Base-by-base conservation (phyloP, 2,797 vertebrate species). In the Nyctibius grandis region DNA sequence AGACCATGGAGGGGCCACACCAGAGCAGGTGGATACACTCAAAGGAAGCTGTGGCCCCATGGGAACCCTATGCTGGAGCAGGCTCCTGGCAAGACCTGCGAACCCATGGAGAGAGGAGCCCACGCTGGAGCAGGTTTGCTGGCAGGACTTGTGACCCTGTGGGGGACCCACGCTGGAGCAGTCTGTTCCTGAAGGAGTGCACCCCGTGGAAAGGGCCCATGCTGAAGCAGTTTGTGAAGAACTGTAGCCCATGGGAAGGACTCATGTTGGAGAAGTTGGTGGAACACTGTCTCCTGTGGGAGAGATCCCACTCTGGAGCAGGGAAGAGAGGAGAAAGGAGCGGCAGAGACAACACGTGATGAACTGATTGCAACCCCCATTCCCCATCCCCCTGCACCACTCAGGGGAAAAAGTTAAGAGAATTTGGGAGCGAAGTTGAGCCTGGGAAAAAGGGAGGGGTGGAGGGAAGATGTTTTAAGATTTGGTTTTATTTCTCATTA, bases 381-480 rank as follows among this genome's bases (percentile, higher is more conserved):
- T n/a, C n/a, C 9, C 23, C 1, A 1, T 14, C 4, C 21, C 29
- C 23, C 25, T 63, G 21, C 0, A 2, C 6, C 1, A 5, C n/a
- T 45, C 8, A 1, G 12, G 5, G 16, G 15, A 20, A 65, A 38
- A 4, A 45, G 15, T n/a, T 16, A n/a, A 38, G 64, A 38, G 54
- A 78, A 54, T 3, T 26, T 5, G 2, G 17, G 16, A 53, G 40
- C 38, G 29, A 61, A 86, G n/a, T 11, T 69, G 19, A 69, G 18
- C 8, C 47, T 4, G 3, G 29, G 11, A 63, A 78, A 56, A 47
- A 61, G 9, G 16, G 25, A 47, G 10, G 5, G 6, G 23, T 38
- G 8, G 6, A 12, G 5, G 9, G 25, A 53, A 69, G 8, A 18
- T 38, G 33, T 53, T 51, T 51, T 21, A 44, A 68, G 28, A 38